A percentile compares a stretch with the other conserved stretches of the same genome.
These are phyloP conservation scores for Drosophila cracens DNA, from an alignment of 2,888 invertebrate species.

Conservation along the genomic window DNA sequence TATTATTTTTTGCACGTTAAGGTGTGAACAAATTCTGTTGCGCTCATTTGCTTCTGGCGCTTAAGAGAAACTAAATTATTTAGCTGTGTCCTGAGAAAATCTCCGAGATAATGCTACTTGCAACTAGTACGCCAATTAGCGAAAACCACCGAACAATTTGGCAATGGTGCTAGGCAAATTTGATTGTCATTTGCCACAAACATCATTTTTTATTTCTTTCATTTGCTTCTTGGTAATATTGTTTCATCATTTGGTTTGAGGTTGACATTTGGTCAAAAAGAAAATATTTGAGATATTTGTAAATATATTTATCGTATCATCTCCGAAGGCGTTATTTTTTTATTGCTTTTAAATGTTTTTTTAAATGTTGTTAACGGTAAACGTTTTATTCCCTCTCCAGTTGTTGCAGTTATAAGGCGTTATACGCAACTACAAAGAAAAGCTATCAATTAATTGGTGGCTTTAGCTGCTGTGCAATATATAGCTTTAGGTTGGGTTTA, in stretches of 20 bases:
- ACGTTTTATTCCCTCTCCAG: conserved; percentile 23
- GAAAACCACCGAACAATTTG: conserved; percentile 16
- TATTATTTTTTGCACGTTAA: conserved; percentile 36
- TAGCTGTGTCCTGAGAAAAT: conserved; percentile 31
- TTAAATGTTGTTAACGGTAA: conserved; percentile 53
- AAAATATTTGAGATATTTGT: conserved; percentile 4
- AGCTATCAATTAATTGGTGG: conserved; percentile 22
- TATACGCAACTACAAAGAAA: conserved; percentile 1
- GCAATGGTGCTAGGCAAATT: conserved; percentile 23
- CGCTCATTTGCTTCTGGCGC: conserved; percentile 1
- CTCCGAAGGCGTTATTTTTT: conserved; percentile 16
- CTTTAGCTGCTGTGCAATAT: conserved; percentile 30
- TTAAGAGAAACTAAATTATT: conserved; percentile 20
- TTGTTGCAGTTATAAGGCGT: conserved; percentile 22
- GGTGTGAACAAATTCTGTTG: conserved; percentile 52
- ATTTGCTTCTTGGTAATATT: neutral
- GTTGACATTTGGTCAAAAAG: conserved; percentile 3
- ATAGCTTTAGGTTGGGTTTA: conserved; percentile 44
- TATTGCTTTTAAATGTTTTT: conserved; percentile 53
- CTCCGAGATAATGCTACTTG: conserved; percentile 25
- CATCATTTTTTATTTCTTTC: conserved; percentile 10
- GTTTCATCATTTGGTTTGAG: neutral
- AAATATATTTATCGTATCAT: neutral
- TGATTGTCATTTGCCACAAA: conserved; percentile 31
- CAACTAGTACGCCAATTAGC: conserved; percentile 29